Evolutionary conservation across 2,797 vertebrate genomes (phyloP), one percentile per base, ranked within the genome.

Genomic region (Hyperoplus lanceolatus): DNA sequence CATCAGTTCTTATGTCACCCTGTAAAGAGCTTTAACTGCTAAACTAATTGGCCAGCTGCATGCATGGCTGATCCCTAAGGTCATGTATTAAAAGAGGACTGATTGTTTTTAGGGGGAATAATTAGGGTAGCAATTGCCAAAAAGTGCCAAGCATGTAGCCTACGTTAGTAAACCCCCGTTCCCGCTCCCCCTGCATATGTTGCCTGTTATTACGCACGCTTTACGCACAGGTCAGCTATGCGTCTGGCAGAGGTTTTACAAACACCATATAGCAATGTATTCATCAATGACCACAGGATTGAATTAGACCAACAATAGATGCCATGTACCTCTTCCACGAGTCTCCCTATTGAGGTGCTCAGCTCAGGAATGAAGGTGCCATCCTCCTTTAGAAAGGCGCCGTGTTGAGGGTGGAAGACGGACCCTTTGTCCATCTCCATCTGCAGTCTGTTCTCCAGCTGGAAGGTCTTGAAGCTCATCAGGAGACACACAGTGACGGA

Each of bases 401-500:
- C 69, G 51, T 86, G 91, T 36, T 61, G 73, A 61, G 87, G 88
- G 38, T 87, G 89, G 64, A 92, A 69, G 69, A 84, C 2, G 9
- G 87, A 81, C 1, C 77, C 88, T 70, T 93, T 93, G 82, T 94
- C 94, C 79, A 92, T 70, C 94, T 97, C 96, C 88, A 96, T 94
- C 78, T 94, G 92, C 88, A 98, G 92, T 45, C 96, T 91, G 85
- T 88, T 94, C 94, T 96, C 97, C 92, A 98, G 95, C 88, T 95
- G 94, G 54, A 90, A 91, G 60, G 96, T 96, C 93, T 94, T 96
- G 83, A 96, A 87, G 85, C 95, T 95, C 94, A 97, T 95, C 77
- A 97, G 91, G 46, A 97, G 93, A 85, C 97, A 97, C 89, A 95
- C 92, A 72, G 89, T 92, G 77, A 97, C 93, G 74, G 96, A 96